phyloP scores from a whole-genome alignment of 2,888 invertebrate species.

The Calliopum simillimum region DNA sequence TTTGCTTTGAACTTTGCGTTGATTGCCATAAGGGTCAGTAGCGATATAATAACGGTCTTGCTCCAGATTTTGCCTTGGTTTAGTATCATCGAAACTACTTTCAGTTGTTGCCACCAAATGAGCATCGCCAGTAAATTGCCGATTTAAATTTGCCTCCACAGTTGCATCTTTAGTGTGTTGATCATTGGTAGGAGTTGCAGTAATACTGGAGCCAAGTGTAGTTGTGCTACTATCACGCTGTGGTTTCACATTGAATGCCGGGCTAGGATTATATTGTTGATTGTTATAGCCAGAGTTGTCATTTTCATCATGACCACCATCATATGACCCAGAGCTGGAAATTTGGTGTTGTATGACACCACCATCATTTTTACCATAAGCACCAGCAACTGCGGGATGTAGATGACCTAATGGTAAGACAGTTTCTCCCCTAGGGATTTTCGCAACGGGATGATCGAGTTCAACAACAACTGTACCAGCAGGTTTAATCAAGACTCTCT shows the following conservation, averaged over 20 bases:
- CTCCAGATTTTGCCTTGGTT: constrained; percentile 40
- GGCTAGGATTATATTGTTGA: constrained; percentile 42
- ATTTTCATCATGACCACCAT: constrained; percentile 11
- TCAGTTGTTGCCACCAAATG: constrained; percentile 39
- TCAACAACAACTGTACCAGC: constrained; percentile 74
- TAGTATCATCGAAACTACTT: constrained; percentile 42
- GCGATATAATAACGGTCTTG: constrained; percentile 45
- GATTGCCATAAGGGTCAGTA: constrained; percentile 55
- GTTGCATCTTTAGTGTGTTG: constrained; percentile 52
- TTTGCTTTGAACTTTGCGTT: constrained; percentile 52
- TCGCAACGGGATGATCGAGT: constrained; percentile 72
- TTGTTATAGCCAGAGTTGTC: constrained; percentile 30
- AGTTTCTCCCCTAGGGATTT: constrained; percentile 68
- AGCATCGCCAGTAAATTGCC: constrained; percentile 41
- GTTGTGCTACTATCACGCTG: constrained; percentile 35
- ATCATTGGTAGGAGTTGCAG: constrained; percentile 56
- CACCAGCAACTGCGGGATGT: constrained; percentile 61
- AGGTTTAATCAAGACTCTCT: constrained; percentile 72
- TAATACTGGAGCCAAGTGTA: constrained; percentile 40
- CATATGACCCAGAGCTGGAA: constrained; percentile 28
- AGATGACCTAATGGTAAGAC: constrained; percentile 60
- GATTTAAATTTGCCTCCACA: constrained; percentile 52
- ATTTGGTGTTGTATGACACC: constrained; percentile 40
- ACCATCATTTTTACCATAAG: constrained; percentile 52
- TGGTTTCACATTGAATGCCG: constrained; percentile 33